These are phyloP conservation scores for Coturnix japonica DNA, from an alignment of 2,113 vertebrate species.

Conservation along the genomic window DNA sequence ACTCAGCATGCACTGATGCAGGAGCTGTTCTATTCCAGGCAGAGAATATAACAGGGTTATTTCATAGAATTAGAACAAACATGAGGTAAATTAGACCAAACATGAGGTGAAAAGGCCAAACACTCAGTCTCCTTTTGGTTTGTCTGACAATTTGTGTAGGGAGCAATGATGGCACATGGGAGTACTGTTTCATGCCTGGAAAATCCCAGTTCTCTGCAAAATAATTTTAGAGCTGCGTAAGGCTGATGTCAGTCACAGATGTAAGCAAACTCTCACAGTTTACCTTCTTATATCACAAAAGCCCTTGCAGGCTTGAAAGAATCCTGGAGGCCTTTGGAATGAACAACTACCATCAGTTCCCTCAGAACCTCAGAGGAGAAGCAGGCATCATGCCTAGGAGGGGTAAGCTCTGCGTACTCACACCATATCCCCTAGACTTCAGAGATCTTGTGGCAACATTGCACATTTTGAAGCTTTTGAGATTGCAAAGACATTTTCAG, in stretches of 20 bases:
- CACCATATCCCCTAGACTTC: not conserved
- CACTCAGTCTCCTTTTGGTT: not conserved
- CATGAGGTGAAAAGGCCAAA: not conserved
- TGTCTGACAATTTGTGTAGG: not conserved
- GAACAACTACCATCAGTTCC: not conserved
- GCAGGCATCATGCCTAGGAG: constrained; percentile 18
- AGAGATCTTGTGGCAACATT: not conserved
- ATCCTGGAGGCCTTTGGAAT: constrained; percentile 6
- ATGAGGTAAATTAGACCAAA: not conserved
- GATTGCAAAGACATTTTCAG: not conserved
- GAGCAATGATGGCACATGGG: not conserved
- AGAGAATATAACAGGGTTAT: not conserved
- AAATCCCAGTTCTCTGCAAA: not conserved
- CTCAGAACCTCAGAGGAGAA: constrained; percentile 1
- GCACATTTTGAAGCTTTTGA: constrained; percentile 8
- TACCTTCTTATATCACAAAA: not conserved
- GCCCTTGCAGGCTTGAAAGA: not conserved
- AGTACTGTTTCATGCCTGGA: not conserved
- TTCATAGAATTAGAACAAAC: not conserved
- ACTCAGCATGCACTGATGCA: not conserved
- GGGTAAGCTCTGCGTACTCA: not conserved
- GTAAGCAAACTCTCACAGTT: not conserved
- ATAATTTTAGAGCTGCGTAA: not conserved
- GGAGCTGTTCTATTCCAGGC: not conserved
- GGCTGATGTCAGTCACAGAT: not conserved